phyloP scores from a whole-genome alignment of 2,888 invertebrate species.

The Macrosoma leucophasiata region DNA sequence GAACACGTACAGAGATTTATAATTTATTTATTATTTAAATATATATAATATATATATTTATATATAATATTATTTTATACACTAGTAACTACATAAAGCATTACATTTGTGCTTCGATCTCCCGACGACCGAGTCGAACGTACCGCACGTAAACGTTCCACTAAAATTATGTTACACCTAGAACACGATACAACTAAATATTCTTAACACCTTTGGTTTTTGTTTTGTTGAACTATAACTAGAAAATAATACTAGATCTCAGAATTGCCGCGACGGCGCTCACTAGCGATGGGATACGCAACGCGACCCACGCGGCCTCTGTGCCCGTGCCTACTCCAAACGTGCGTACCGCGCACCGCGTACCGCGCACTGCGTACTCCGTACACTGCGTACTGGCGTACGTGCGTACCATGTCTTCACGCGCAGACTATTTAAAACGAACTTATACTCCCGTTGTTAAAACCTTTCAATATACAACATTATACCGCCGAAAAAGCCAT shows the following conservation, averaged over 20 bases:
- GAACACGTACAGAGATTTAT: slow-evolving; percentile 17
- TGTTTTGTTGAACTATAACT: slow-evolving; percentile 3
- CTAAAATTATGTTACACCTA: slow-evolving; percentile 6
- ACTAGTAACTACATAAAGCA: slow-evolving; percentile 68
- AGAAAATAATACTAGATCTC: slow-evolving; percentile 12
- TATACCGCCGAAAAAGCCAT: no score
- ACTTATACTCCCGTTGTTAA: no score
- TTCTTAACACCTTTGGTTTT: slow-evolving; percentile 13
- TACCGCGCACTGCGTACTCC: no score
- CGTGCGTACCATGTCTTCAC: no score
- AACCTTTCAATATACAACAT: no score
- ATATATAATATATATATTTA: no score
- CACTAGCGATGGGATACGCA: slow-evolving; percentile 7
- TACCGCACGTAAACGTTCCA: slow-evolving; percentile 3
- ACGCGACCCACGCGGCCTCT: no score
- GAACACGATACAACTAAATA: slow-evolving; percentile 1
- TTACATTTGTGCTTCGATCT: slow-evolving; percentile 27
- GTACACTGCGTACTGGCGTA: no score
- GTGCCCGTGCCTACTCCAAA: background rate
- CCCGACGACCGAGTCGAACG: background rate
- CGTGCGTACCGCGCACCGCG: slow-evolving; percentile 15
- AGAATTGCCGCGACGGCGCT: slow-evolving; percentile 7
- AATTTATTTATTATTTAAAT: slow-evolving; percentile 20
- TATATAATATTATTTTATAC: slow-evolving; percentile 43
- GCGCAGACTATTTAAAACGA: no score